Percentiles rank a stretch among this genome's conserved stretches.
phyloP scores from a whole-genome alignment of 2,797 vertebrate genomes.

The Malurus leucopterus region DNA sequence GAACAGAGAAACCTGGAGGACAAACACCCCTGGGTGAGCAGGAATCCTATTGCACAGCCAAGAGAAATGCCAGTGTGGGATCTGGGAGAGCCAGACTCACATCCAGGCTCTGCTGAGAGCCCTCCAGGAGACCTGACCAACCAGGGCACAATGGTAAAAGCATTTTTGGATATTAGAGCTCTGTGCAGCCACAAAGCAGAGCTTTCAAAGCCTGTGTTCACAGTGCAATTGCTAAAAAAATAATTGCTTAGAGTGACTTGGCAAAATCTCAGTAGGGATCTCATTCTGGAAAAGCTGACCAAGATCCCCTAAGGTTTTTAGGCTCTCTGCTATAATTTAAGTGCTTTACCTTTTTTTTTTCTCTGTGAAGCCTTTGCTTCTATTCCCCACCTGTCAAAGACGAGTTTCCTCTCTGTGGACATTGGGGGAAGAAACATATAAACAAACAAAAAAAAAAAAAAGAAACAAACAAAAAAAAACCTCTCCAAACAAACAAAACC shows the following conservation, averaged over 20 bases:
- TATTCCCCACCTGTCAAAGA: background rate
- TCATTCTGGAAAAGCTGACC: background rate
- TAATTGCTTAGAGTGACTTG: background rate
- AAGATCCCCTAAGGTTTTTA: background rate
- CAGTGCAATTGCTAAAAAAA: background rate
- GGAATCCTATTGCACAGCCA: background rate
- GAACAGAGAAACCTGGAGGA: background rate
- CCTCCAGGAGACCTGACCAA: background rate
- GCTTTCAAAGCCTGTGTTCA: background rate
- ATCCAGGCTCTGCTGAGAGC: background rate
- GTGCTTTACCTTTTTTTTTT: background rate
- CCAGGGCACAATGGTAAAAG: background rate
- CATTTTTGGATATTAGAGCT: background rate
- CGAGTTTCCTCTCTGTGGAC: background rate
- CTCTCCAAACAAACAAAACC: background rate
- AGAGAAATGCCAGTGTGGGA: background rate
- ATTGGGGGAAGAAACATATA: background rate
- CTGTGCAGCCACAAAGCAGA: background rate
- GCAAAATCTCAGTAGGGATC: background rate
- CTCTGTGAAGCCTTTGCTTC: background rate
- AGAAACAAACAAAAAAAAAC: too few species aligned
- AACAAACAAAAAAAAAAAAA: background rate
- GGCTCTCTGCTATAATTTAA: background rate
- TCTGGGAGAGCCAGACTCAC: background rate
- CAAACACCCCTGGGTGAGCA: background rate